Conservation (phyloP, 2,113 vertebrate species). For the Dasyornis broadbenti region DNA sequence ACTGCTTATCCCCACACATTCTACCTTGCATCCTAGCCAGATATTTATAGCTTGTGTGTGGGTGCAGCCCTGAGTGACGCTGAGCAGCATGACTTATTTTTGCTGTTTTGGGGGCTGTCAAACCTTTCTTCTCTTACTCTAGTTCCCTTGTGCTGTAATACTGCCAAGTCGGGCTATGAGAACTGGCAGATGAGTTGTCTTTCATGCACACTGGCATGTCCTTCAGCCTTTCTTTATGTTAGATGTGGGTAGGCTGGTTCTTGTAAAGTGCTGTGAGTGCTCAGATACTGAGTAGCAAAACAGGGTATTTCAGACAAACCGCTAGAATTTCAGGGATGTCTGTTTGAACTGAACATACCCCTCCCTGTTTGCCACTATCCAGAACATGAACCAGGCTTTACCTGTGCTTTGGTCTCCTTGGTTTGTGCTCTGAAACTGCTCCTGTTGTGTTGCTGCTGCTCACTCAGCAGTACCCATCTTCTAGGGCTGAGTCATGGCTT, state of each 20-base stretch:
- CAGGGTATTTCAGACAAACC: not conserved
- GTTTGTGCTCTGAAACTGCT: not conserved
- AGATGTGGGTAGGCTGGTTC: not conserved
- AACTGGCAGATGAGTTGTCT: not conserved
- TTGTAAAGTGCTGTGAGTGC: not conserved
- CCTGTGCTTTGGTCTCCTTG: not conserved
- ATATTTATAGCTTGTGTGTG: conserved; percentile 22
- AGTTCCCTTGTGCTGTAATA: not conserved
- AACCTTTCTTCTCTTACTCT: not conserved
- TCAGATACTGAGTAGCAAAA: not conserved
- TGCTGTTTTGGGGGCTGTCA: not conserved
- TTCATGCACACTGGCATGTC: not conserved
- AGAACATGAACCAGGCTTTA: not conserved
- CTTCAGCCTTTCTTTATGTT: not conserved
- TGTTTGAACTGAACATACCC: not conserved
- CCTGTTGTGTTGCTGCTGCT: not conserved
- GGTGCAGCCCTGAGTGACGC: not conserved
- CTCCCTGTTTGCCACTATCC: not conserved
- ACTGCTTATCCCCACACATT: not conserved
- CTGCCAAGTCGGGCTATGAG: not conserved
- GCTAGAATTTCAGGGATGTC: not conserved
- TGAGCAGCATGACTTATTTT: not conserved
- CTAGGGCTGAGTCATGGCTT: not conserved
- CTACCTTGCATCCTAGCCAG: not conserved
- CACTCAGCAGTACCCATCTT: not conserved